Conservation (phyloP, 2,113 vertebrate genomes). For the Megaleporinus macrocephalus region DNA sequence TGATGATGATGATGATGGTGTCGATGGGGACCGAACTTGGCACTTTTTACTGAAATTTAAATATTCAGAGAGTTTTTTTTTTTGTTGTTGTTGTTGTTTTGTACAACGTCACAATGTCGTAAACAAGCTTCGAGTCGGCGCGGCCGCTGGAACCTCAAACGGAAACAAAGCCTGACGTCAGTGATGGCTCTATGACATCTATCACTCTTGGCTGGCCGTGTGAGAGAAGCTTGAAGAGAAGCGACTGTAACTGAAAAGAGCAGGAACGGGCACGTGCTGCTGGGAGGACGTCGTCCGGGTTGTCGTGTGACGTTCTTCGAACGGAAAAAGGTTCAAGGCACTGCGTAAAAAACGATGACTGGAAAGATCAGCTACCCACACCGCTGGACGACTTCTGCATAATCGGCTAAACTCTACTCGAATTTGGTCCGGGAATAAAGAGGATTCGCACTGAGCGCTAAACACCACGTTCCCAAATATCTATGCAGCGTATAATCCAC, state of each 20-base stretch:
- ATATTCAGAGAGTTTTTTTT: conserved; percentile 65
- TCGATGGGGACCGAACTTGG: conserved; percentile 66
- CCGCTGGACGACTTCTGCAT: conserved; percentile 63
- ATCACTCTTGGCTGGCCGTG: neutral
- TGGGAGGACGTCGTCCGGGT: neutral
- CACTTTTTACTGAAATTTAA: conserved; percentile 69
- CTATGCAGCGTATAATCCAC: conserved; percentile 68
- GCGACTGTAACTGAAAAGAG: neutral
- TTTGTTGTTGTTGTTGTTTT: conserved; percentile 54
- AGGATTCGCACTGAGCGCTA: conserved; percentile 56
- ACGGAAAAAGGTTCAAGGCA: conserved; percentile 74
- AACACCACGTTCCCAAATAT: conserved; percentile 50
- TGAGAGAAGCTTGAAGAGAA: conserved; percentile 4
- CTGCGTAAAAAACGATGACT: conserved; percentile 71
- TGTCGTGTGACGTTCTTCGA: conserved; percentile 21
- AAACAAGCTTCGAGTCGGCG: conserved; percentile 62
- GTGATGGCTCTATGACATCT: neutral
- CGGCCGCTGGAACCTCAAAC: neutral
- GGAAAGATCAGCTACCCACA: conserved; percentile 67
- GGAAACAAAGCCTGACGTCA: neutral
- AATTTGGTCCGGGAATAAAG: conserved; percentile 72
- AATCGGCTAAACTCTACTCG: conserved; percentile 47
- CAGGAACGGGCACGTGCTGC: neutral
- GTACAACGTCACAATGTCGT: conserved; percentile 61
- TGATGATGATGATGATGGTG: conserved; percentile 37